Evolutionary conservation across 2,888 invertebrate genomes (phyloP).

Genomic region (Patella pellucida): DNA sequence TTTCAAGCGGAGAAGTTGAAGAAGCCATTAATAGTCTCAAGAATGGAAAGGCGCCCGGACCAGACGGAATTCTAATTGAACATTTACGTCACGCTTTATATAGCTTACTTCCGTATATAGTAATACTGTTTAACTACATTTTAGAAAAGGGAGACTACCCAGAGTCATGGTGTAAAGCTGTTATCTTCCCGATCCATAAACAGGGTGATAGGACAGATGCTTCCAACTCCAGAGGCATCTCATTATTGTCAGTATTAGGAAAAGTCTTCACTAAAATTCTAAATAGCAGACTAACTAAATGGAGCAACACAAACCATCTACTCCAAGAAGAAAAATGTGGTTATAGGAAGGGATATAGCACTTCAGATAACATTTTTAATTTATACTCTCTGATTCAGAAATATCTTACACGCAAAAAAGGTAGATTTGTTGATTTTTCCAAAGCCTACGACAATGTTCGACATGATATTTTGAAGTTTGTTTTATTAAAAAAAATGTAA

Average conservation of each 20-base stretch:
- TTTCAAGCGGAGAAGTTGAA: no score
- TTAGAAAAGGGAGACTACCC: not conserved
- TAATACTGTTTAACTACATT: no score
- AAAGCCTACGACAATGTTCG: not conserved
- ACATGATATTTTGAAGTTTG: not conserved
- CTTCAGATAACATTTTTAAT: not conserved
- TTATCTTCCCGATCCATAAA: not conserved
- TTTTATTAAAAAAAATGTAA: not conserved
- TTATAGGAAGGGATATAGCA: not conserved
- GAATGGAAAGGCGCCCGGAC: no score
- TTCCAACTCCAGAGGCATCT: not conserved
- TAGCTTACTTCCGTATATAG: no score
- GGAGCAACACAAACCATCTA: not conserved
- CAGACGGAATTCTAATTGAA: no score
- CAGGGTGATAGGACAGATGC: not conserved
- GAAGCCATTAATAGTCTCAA: no score
- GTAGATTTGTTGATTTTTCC: not conserved
- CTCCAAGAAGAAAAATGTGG: not conserved
- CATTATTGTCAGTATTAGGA: not conserved
- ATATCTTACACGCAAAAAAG: not conserved
- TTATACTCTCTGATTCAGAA: not conserved
- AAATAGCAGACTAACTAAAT: not conserved
- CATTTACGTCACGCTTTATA: no score
- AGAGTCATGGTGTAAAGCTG: conserved; percentile 1
- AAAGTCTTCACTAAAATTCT: not conserved